A percentile compares a stretch with the other conserved stretches of the same genome.
Evolutionary conservation across 2,113 vertebrate genomes (phyloP).

Genomic region (Chloroceryle aenea): DNA sequence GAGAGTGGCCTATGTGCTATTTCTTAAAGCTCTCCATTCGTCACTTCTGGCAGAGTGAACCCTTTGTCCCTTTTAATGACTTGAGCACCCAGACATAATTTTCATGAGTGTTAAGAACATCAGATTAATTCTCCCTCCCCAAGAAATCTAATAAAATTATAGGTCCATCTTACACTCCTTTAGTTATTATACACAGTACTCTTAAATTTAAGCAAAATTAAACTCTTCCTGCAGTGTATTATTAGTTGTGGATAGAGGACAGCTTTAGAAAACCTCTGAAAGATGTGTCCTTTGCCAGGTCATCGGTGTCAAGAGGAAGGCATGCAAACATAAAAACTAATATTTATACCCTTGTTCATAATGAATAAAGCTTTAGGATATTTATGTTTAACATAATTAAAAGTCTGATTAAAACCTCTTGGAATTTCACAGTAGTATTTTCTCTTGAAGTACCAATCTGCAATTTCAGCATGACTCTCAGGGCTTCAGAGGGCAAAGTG

Average conservation of each 20-base stretch:
- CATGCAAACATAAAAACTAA: background rate
- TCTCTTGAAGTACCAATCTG: background rate
- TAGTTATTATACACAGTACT: background rate
- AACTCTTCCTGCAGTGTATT: background rate
- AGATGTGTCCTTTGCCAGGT: background rate
- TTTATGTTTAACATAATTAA: background rate
- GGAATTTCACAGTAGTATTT: background rate
- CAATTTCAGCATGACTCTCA: background rate
- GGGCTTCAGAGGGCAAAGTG: background rate
- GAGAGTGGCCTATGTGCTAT: background rate
- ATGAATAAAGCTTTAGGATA: background rate
- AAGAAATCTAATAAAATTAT: background rate
- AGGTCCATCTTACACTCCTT: background rate
- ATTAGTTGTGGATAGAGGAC: background rate
- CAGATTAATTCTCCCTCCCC: background rate
- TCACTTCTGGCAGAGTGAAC: background rate
- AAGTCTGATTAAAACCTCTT: background rate
- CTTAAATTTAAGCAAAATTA: background rate
- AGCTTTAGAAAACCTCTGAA: background rate
- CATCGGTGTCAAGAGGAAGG: background rate
- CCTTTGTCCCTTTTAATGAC: background rate
- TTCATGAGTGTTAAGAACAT: background rate
- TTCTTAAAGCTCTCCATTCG: background rate
- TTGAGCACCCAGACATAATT: background rate
- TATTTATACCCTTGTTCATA: background rate